A percentile compares a stretch with the other conserved stretches of the same genome.
phyloP scores from a whole-genome alignment of 2,888 invertebrate genomes.

The Eupithecia centaureata region DNA sequence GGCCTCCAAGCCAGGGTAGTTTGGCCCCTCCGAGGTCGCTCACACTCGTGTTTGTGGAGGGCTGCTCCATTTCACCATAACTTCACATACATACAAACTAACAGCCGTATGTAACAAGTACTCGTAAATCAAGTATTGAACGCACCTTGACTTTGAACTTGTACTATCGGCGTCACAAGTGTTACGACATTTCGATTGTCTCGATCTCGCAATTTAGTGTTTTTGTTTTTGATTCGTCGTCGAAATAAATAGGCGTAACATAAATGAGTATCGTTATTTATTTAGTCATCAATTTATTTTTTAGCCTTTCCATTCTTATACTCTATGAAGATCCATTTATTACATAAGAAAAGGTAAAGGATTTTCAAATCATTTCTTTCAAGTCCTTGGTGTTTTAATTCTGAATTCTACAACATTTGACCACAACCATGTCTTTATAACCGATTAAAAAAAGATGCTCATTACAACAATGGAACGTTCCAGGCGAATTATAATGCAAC shows the following conservation, averaged over 20 bases:
- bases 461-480: conserved; percentile 5
- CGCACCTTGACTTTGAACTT: conserved; percentile 74
- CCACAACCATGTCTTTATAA: background rate
- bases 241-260: background rate
- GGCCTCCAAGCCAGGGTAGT: no score
- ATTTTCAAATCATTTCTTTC: background rate
- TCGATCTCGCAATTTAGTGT: conserved; percentile 8
- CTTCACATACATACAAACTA: conserved; percentile 16
- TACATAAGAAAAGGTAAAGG: background rate
- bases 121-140: conserved; percentile 67
- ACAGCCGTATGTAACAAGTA: conserved; percentile 26
- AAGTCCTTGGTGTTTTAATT: background rate
- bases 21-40: conserved; percentile 18
- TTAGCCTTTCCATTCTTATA: background rate
- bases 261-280: background rate
- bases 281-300: background rate
- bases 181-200: conserved; percentile 24
- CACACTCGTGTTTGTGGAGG: conserved; percentile 25
- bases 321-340: background rate
- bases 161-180: conserved; percentile 57
- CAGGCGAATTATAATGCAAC: background rate
- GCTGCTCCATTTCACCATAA: conserved; percentile 29
- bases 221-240: background rate
- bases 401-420: background rate
- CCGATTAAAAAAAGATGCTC: background rate